Conservation (phyloP, 2,797 vertebrate genomes). For the Erethizon dorsatum region DNA sequence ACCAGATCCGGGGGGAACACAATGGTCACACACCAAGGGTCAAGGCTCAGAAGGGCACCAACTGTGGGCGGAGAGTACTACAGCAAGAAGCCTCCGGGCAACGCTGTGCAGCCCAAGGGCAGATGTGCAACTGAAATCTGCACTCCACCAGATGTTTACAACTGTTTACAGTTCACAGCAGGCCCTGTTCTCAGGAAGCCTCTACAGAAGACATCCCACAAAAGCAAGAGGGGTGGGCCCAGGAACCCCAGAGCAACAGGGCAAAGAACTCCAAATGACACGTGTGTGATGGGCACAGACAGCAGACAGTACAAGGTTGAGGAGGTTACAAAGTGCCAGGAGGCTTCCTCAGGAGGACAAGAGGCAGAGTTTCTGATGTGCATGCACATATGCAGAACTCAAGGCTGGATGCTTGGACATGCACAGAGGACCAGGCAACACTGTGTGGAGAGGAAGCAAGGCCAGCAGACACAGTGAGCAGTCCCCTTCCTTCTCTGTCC, state of each 20-base stretch:
- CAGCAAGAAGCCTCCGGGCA: background rate
- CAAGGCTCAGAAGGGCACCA: no score
- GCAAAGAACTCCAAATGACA: background rate
- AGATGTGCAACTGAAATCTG: background rate
- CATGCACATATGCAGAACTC: background rate
- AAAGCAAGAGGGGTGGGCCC: background rate
- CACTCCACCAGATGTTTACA: background rate
- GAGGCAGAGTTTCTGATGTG: background rate
- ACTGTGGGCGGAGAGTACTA: no score
- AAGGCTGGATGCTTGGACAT: background rate
- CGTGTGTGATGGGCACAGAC: rapidly evolving
- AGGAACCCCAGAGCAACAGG: background rate
- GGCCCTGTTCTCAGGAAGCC: background rate
- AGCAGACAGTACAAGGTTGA: background rate
- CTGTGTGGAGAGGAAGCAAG: no score
- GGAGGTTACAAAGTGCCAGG: background rate
- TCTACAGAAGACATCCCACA: background rate
- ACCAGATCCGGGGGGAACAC: background rate
- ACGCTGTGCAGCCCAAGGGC: background rate
- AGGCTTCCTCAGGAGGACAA: background rate
- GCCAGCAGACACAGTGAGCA: background rate
- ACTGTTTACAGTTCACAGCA: background rate
- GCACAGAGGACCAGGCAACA: background rate
- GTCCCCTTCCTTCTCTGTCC: background rate
- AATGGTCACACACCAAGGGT: background rate